Evolutionary conservation across 2,797 vertebrate genomes (phyloP), one percentile per base, ranked within the genome.

Genomic region (Rhadinocentrus ornatus): DNA sequence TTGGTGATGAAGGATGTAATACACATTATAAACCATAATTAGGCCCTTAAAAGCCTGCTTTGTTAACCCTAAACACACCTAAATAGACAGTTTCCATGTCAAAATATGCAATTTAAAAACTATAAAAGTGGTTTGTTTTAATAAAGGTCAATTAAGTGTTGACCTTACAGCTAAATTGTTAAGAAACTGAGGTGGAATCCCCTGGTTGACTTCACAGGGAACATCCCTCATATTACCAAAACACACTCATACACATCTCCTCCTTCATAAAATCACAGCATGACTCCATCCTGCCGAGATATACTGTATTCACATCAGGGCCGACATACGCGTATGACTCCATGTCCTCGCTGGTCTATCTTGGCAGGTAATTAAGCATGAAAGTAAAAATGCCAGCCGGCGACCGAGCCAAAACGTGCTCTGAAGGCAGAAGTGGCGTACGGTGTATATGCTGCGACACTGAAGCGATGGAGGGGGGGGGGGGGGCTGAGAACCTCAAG

Each of bases 321-420:
- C 71, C 78, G 66, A 87, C 88, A 86, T 74, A 82, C 66, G 58
- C 78, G 84, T 83, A 75, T 56, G 77, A 85, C 50, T 80, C 76
- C 69, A 50, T 83, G 89, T 90, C 87, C 80, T 84, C 68, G 2
- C 66, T 7, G 59, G 50, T 88, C 85, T 85, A 86, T 93, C 88
- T 89, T 80, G 83, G 88, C 88, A 90, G 92, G 89, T 93, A 93
- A 92, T 94, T 92, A 92, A 87, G 85, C 86, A 86, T 90, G 90
- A 93, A 91, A 91, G 90, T 88, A 91, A 91, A 91, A 82, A 90
- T 71, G 86, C 67, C 75, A 60, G 77, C 56, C 78, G 32, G 81
- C 63, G 73, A 80, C 69, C 79, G 22, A 84, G 74, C 71, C 70
- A 52, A 77, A 85, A 90, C 91, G 92, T 92, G 91, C 86, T 88